Base-by-base conservation (phyloP, 2,113 vertebrate genomes). In the Verasper variegatus region DNA sequence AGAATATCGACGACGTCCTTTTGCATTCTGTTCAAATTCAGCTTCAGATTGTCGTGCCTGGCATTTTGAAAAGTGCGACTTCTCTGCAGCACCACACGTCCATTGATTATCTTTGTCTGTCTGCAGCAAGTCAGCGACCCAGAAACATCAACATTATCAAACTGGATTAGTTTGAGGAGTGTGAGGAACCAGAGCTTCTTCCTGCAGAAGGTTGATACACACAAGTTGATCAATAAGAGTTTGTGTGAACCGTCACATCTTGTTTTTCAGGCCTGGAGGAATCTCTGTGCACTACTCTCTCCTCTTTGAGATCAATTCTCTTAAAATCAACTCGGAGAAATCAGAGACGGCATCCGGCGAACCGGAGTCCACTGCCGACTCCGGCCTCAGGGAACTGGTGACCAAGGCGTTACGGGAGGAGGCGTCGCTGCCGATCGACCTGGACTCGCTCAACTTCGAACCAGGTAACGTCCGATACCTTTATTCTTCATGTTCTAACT, bases 391-490 rank as follows among this genome's bases (percentile, higher is more conserved):
- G 86, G 94, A 94, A 3, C 86, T 95, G 74, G 94, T 97, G 89
- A 93, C 90, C 74, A 95, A 83, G 49, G 94, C 94, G 0, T 73
- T 98, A 21, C 91, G 89, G 0, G 95, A 97, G 84, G 95, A 97
- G 15, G 92, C 90, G 0, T 94, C 96, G 18, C 85, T 96, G 71
- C 94, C 94, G 0, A 68, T 97, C 75, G 94, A 96, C 74, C 86
- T 96, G 68, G 91, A 91, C 49, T 96, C 95, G 0, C 91, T 98
- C 2, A 93, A 81, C 93, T 99, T 94, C 78, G 80, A 88, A 13
- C 86, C 90, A 85, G 93, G 93, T 94, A 80, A 6, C 3, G 6
- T 0, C 18, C 21, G 35, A 0, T 0, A 18, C 10, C 17, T 37
- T 3, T 1, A 45, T 27, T 27, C 27, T 31, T 6, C 12, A 20